Base-by-base conservation (phyloP, 64 coral and sea anemone species). In the Dendrophyllia cribrosa region DNA sequence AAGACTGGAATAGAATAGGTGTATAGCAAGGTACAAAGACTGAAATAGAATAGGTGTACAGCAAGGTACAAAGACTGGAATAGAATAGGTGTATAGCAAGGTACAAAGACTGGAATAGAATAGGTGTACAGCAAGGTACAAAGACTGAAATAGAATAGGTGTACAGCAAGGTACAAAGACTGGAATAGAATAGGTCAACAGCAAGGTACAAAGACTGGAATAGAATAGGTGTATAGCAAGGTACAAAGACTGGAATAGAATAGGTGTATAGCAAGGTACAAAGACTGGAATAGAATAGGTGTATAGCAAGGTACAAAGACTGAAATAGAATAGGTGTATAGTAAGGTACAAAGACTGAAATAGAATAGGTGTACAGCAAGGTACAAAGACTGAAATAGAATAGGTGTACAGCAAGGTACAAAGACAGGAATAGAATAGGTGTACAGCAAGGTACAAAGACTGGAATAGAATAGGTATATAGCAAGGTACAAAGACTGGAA, bases 61-160 rank as follows among this genome's bases (percentile, higher is more conserved):
- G 20, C 17, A 84, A 84, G 62, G 80, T 34, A 34, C 34, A 34
- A 34, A 34, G 34, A 34, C 34, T 34, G 34, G 34, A 34, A 34
- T 34, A 34, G 34, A 34, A 34, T n/a, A n/a, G n/a, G n/a, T n/a
- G n/a, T n/a, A n/a, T n/a, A 84, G 20, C 17, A 84, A 84, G 62
- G 80, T 34, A 34, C 34, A 34, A 34, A 34, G 34, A 34, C 34
- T 34, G 34, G 34, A 34, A 34, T 34, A 34, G 34, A 34, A 34
- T n/a, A n/a, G n/a, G n/a, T n/a, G n/a, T n/a, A n/a, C n/a, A 84
- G 20, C 17, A 84, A 84, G 62, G 80, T 34, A 34, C 34, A 34
- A 34, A 34, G 34, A 34, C 34, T 34, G 34, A 2, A 34, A 34
- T 34, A 34, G 34, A 34, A 34, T n/a, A n/a, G n/a, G n/a, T n/a